phyloP scores from a whole-genome alignment of 2,888 invertebrate genomes.

The Diarsia brunnea region DNA sequence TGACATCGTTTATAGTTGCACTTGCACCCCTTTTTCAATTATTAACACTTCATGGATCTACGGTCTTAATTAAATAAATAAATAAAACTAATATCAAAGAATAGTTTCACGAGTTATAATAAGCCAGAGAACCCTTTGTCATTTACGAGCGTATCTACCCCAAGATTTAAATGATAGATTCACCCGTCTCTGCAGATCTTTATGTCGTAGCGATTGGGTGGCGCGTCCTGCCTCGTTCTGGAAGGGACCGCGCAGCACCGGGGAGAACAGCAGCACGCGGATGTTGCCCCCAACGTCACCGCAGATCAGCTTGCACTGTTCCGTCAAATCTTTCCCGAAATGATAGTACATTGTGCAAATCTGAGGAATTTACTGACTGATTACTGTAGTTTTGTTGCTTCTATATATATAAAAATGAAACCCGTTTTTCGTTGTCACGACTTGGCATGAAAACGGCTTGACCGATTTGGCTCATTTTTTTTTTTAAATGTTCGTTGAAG shows the following conservation, averaged over 20 bases:
- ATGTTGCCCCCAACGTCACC: conserved; percentile 95
- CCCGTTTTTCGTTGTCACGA: no score
- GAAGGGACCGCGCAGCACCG: conserved; percentile 93
- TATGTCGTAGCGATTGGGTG: conserved; percentile 90
- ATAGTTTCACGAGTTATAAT: neutral
- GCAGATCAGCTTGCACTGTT: conserved; percentile 92
- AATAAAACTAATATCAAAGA: neutral
- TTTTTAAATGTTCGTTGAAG: no score
- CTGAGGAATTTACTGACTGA: conserved; percentile 63
- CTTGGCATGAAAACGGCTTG: no score
- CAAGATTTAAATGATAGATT: conserved; percentile 3
- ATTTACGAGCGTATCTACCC: neutral
- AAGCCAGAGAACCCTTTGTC: neutral
- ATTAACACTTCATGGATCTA: no score
- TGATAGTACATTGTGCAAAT: conserved; percentile 91
- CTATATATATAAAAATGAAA: no score
- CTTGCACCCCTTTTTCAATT: no score
- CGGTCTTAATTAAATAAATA: neutral
- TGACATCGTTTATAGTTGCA: no score
- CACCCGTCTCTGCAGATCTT: conserved; percentile 89
- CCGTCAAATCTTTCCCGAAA: conserved; percentile 89
- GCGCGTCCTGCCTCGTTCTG: conserved; percentile 92
- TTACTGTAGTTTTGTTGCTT: neutral
- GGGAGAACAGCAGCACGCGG: conserved; percentile 91
- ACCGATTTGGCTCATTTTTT: no score